These are phyloP conservation scores for Sesia bembeciformis DNA, from an alignment of 2,888 invertebrate species.

Conservation along the genomic window DNA sequence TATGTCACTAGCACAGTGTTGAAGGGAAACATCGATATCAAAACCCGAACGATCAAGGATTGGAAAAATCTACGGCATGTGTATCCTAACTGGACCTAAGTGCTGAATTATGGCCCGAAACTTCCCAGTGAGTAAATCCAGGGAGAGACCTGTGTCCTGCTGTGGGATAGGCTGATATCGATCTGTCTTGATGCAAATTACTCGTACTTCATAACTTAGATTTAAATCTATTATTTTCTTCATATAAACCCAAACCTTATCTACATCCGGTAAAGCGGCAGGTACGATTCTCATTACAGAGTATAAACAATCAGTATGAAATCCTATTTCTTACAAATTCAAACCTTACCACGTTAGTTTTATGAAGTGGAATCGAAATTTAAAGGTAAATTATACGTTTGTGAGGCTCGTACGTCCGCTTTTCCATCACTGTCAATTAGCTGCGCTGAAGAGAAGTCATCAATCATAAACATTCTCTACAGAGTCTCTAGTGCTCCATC, in stretches of 20 bases:
- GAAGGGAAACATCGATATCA: no score
- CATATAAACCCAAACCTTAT: conserved; percentile 28
- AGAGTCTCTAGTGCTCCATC: conserved; percentile 29
- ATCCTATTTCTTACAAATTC: conserved; percentile 11
- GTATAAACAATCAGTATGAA: not conserved
- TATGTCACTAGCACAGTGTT: no score
- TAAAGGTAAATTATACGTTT: conserved; percentile 15
- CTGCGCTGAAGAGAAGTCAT: conserved; percentile 61
- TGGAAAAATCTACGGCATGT: no score
- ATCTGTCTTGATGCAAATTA: no score
- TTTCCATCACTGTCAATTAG: conserved; percentile 74
- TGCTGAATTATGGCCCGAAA: no score
- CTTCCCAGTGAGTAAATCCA: no score
- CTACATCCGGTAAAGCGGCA: conserved; percentile 32
- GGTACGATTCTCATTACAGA: conserved; percentile 23
- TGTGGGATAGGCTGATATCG: no score
- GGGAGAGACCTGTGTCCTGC: no score
- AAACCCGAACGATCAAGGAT: no score
- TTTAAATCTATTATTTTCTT: no score
- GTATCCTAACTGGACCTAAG: no score
- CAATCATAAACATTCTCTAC: conserved; percentile 55
- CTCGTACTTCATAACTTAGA: no score
- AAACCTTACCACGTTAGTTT: conserved; percentile 16
- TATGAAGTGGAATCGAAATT: conserved; percentile 11
- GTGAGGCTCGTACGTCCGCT: conserved; percentile 37